Evolutionary conservation across 2,888 invertebrate genomes (phyloP), one percentile per base, ranked within the genome.

Genomic region (Dryadula phaetusa): DNA sequence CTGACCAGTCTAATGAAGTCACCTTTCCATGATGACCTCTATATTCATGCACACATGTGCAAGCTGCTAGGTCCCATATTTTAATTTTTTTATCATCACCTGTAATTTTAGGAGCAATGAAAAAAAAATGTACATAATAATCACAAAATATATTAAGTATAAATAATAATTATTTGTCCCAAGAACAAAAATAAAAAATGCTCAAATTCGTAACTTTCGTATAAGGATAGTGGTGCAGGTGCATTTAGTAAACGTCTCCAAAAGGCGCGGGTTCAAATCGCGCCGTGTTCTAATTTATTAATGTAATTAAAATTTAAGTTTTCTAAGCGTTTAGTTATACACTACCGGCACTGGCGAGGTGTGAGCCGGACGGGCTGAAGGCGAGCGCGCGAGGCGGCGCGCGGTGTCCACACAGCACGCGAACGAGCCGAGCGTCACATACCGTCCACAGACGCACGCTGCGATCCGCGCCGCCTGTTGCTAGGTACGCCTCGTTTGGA

Each of bases 401-500:
- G 74, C 96, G 94, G 76, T 97, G 96, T 10, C 96, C 97, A 52
- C 95, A 93, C 73, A 97, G 95, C 46, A 98, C 94, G 63, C 99
- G 94, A 72, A 97, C 95, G 60, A 97, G 93, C 74, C 95, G 95
- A 12, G 97, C 98, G 80, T 97, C 96, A 70, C 96, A 95, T 62
- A 97, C 94, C 74, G 95, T 95, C 98, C 98, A 99, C 77, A 99
- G 88, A 37, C 98, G 94, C 56, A 98, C 95, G 44, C 96, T 96
- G 82, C 96, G 96, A 91, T 99, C 99, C n/a, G 96, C 95, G 1
- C 98, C 97, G 10, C 98, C 98, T 0, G 97, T 97, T 42, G 97
- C 98, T 74, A 98, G 82, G 84, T 99, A 98, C 76, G 95, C 95
- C 74, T 96, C 96, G 87, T 98, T 99, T 0, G 98, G 98, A 90